A percentile compares a stretch with the other conserved stretches of the same genome.
phyloP scores from a whole-genome alignment of 2,888 invertebrate species.

The Ichneumon xanthorius region DNA sequence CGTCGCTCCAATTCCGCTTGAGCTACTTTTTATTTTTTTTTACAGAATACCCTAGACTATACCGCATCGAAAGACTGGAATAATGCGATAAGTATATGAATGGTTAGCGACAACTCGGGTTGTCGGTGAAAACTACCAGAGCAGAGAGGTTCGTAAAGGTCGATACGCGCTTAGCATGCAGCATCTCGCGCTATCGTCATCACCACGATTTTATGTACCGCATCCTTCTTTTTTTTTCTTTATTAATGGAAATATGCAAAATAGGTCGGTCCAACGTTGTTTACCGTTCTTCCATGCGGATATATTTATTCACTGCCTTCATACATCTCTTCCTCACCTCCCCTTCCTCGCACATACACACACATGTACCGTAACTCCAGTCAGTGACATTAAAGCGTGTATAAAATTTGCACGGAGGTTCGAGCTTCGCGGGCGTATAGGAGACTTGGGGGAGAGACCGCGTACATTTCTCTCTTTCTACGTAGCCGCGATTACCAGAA shows the following conservation, averaged over 20 bases:
- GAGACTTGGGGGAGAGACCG: constrained; percentile 13
- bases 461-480: constrained; percentile 10
- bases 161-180: constrained; percentile 67
- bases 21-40: background rate
- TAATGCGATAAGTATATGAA: constrained; percentile 35
- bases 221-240: constrained; percentile 73
- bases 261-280: constrained; percentile 72
- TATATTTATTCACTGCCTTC: constrained; percentile 58
- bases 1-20: background rate
- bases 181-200: constrained; percentile 16
- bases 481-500: constrained; percentile 56
- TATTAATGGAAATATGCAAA: constrained; percentile 79
- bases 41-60: background rate
- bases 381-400: constrained; percentile 5
- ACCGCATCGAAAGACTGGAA: constrained; percentile 7
- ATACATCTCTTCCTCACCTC: constrained; percentile 21
- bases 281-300: constrained; percentile 69
- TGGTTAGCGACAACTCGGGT: constrained; percentile 24
- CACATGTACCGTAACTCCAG: background rate
- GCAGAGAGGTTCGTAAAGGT: constrained; percentile 63
- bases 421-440: constrained; percentile 11
- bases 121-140: constrained; percentile 30
- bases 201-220: constrained; percentile 56
- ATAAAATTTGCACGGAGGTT: constrained; percentile 48
- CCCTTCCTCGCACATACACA: constrained; percentile 15